Evolutionary conservation across 2,888 invertebrate genomes (phyloP).

Genomic region (Napeogenes inachia): DNA sequence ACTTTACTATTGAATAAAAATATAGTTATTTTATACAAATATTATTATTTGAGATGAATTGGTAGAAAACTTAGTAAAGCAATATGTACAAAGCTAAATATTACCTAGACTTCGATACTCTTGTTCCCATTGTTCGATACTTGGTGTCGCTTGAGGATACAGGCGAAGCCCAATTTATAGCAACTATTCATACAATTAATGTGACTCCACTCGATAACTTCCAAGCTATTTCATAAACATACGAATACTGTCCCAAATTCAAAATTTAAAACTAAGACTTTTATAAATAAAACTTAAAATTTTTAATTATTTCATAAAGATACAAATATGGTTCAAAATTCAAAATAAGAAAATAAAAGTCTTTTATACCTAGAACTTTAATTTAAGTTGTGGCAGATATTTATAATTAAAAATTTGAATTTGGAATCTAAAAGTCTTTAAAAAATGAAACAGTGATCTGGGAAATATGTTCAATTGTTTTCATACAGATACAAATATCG

Average conservation of each 20-base stretch:
- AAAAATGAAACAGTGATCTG: too few relatives aligned
- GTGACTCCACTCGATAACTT: not conserved
- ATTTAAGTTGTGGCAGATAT: too few relatives aligned
- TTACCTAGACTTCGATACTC: conserved; percentile 21
- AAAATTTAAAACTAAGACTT: too few relatives aligned
- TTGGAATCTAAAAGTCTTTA: too few relatives aligned
- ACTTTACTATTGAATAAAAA: not conserved
- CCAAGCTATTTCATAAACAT: not conserved
- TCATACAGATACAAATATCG: too few relatives aligned
- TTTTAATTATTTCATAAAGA: too few relatives aligned
- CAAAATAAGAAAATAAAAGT: too few relatives aligned
- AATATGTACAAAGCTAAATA: conserved; percentile 12
- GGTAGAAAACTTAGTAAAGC: not conserved
- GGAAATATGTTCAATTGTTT: too few relatives aligned
- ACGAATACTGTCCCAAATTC: too few relatives aligned
- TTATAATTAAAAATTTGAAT: too few relatives aligned
- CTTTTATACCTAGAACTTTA: too few relatives aligned
- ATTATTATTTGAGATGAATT: conserved; percentile 1
- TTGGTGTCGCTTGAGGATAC: conserved; percentile 18
- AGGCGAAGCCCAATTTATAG: conserved; percentile 15
- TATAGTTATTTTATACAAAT: not conserved
- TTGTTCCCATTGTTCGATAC: conserved; percentile 27
- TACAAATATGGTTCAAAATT: too few relatives aligned
- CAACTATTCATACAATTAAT: conserved; percentile 1
- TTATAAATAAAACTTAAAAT: not conserved